A percentile compares a stretch with the other conserved stretches of the same genome.
Evolutionary conservation across 2,797 vertebrate genomes (phyloP).

Genomic region (Prunella strophiata): DNA sequence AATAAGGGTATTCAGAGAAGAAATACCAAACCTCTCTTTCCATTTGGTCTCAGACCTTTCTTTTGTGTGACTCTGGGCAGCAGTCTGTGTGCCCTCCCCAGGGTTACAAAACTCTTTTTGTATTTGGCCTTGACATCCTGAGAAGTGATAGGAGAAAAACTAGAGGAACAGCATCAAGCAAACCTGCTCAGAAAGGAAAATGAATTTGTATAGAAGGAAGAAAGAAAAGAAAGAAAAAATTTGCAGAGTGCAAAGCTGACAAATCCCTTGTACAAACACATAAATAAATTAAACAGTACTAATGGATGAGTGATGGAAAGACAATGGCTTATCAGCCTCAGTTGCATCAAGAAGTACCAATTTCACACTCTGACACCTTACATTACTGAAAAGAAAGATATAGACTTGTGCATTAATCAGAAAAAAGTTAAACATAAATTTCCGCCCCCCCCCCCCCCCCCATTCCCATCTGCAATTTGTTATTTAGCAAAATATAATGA

Average conservation of each 20-base stretch:
- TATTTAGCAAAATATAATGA: constrained; percentile 40
- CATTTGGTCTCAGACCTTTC: neutral
- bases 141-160: neutral
- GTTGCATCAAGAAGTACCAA: constrained; percentile 38
- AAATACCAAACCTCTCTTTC: neutral
- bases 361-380: constrained; percentile 60
- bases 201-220: neutral
- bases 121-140: neutral
- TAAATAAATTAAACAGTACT: constrained; percentile 35
- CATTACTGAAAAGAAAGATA: constrained; percentile 49
- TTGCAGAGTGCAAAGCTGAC: neutral
- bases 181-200: neutral
- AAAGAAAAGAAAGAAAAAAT: neutral
- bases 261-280: neutral
- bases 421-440: constrained; percentile 54
- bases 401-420: constrained; percentile 48
- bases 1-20: neutral
- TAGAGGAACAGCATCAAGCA: neutral
- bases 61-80: neutral
- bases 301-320: constrained; percentile 27
- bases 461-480: neutral
- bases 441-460: neutral
- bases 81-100: neutral
- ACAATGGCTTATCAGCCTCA: constrained; percentile 46
- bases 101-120: neutral